A percentile compares a stretch with the other conserved stretches of the same genome.
Conservation (phyloP, 2,113 vertebrate species). For the Guaruba guarouba region DNA sequence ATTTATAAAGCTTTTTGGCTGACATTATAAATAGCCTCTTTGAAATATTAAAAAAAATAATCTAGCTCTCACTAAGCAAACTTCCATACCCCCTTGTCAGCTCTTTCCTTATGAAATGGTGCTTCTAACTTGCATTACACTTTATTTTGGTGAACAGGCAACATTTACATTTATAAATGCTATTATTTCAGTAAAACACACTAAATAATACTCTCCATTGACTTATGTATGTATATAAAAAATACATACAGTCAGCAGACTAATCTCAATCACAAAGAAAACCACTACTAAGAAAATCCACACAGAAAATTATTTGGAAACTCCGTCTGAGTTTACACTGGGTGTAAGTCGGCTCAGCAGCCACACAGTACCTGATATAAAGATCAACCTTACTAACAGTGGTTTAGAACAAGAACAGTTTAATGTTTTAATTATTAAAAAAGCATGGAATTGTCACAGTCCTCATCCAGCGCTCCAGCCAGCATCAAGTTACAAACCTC, state of each 20-base stretch:
- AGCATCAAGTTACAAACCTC: constrained; percentile 66
- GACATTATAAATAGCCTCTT: constrained; percentile 37
- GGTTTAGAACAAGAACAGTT: constrained; percentile 7
- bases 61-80: not conserved
- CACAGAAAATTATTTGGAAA: not conserved
- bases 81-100: not conserved
- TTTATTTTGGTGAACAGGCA: not conserved
- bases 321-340: not conserved
- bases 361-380: not conserved
- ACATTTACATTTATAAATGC: not conserved
- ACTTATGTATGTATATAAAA: not conserved
- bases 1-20: constrained; percentile 50
- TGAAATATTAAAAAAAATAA: not conserved
- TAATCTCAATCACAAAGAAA: not conserved
- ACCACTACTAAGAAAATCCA: not conserved
- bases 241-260: not conserved
- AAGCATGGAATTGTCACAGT: constrained; percentile 48
- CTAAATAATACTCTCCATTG: not conserved
- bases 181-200: not conserved
- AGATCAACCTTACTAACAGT: not conserved
- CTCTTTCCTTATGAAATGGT: not conserved
- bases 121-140: not conserved
- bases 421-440: constrained; percentile 60
- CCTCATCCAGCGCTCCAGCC: not conserved
- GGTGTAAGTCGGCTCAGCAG: not conserved